Base-by-base conservation (phyloP, 2,888 invertebrate genomes). In the Nymphalis polychloros region DNA sequence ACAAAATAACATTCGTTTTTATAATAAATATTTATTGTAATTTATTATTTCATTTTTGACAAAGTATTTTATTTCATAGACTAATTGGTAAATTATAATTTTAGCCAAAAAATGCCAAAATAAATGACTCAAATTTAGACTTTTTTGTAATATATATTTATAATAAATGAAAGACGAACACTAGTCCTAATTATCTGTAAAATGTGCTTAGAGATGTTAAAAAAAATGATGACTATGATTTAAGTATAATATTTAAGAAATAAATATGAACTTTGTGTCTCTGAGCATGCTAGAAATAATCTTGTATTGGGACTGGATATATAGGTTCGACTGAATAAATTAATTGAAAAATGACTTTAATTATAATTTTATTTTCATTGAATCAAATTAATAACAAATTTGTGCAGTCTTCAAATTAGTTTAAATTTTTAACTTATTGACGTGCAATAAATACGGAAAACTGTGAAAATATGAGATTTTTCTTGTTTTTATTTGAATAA, bases 21-120 rank as follows among this genome's bases (percentile, higher is more conserved):
- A 2, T 55, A n/a, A 27, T 55, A 31, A 31, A n/a, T 55, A n/a
- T n/a, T 3, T 55, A n/a, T 55, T 8, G 16, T 17, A 31, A 6
- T 17, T 55, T 55, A 41, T 57, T 35, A 35, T 57, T 19, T 35
- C 0, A 7, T 17, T 8, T n/a, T 55, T 17, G 16, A 59, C 13
- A 31, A 31, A 63, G 20, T 68, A 59, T 41, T 53, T 53, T 64
- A 50, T 27, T 57, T 41, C 35, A 35, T 35, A 13, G 13, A 59
- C 62, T 61, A 64, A 68, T 74, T 83, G 80, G 79, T 77, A 75
- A 82, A 77, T 81, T 84, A 83, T 88, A 77, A 80, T 88, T 87
- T 89, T 82, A 79, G 89, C 90, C 90, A 92, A 91, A 90, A 87
- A 86, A 88, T 90, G 91, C 91, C 91, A 92, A 92, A 92, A 84